These are phyloP conservation scores for Copidosoma floridanum DNA, from an alignment of 1,140 invertebrate genomes.

Conservation along the genomic window DNA sequence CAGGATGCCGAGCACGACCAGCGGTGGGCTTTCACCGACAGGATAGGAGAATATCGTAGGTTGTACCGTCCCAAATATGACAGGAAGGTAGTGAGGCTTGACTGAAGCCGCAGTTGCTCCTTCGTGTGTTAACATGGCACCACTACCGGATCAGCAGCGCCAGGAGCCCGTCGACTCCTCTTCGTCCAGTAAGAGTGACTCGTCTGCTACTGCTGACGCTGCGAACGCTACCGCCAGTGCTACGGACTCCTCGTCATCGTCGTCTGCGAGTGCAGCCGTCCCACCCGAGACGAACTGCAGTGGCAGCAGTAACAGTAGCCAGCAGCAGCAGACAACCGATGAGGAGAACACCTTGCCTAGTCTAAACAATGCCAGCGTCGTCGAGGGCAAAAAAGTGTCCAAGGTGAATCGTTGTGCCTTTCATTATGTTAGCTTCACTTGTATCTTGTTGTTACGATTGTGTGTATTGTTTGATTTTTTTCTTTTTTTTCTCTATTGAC, in stretches of 20 bases:
- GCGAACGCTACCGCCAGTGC: not conserved
- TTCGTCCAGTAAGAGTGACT: not conserved
- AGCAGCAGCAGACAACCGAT: no score
- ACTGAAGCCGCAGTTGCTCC: no score
- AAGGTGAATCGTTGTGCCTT: no score
- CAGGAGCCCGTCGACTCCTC: slow-evolving; percentile 19
- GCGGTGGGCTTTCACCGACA: not conserved
- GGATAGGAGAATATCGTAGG: not conserved
- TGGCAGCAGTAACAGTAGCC: not conserved
- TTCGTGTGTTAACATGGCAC: slow-evolving; percentile 20
- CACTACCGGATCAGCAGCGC: slow-evolving; percentile 24
- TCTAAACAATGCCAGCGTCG: not conserved
- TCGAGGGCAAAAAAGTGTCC: not conserved
- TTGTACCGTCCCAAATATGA: not conserved
- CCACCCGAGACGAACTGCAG: not conserved
- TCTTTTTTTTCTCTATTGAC: no score
- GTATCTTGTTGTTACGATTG: no score
- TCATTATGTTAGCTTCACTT: no score
- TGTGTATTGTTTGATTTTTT: no score
- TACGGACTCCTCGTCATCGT: not conserved
- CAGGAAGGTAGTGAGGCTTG: not conserved
- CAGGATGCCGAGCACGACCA: not conserved
- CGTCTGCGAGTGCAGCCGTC: not conserved
- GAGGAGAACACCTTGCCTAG: not conserved
- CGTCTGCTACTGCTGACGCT: not conserved